Base-by-base conservation (phyloP, 2,888 invertebrate species). In the Aplocera efformata region DNA sequence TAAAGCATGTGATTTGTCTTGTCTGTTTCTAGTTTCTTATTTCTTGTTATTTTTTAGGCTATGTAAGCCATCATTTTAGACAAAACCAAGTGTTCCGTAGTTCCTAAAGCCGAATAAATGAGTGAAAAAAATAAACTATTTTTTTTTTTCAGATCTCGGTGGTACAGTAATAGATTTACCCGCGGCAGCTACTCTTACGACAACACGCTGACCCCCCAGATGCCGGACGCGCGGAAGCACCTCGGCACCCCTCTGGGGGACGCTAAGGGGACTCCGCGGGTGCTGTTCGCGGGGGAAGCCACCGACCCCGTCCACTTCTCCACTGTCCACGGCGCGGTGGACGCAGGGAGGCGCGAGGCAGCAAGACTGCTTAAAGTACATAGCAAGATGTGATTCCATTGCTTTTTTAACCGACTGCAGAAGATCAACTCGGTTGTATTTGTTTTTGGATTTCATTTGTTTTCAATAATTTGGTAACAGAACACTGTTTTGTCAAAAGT, bases 321-420 rank as follows among this genome's bases (percentile, higher is more conserved):
- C 0, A 93, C 94, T 0, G 94, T 93, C 0, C 94, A 94, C 58
- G 94, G 94, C 0, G 94, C 94, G 0, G 75, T 91, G 0, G 92
- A 92, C 50, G 86, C 90, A 0, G 94, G 94, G 0, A 85, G 85
- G 58, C 83, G 94, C 22, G 94, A 94, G 63, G 94, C 94, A 0
- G 56, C 38, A 48, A 53, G 74, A 6, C 25, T 78, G 0, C 38
- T 78, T 23, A 44, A 58, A 0, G 13, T 9, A 3, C 1, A 28
- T 1, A 66, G 63, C 44, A 68, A 13, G 22, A 8, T 11, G 35
- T 4, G 5, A 21, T 2, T 10, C n/a, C n/a, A n/a, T 3, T 26
- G 9, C 26, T 9, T 9, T 9, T 3, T 7, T 5, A 21, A 11
- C 8, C 27, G 11, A 4, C n/a, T n/a, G n/a, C n/a, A n/a, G n/a